Evolutionary conservation across 2,888 invertebrate genomes (phyloP).

Genomic region (Drosophila acutilabella): DNA sequence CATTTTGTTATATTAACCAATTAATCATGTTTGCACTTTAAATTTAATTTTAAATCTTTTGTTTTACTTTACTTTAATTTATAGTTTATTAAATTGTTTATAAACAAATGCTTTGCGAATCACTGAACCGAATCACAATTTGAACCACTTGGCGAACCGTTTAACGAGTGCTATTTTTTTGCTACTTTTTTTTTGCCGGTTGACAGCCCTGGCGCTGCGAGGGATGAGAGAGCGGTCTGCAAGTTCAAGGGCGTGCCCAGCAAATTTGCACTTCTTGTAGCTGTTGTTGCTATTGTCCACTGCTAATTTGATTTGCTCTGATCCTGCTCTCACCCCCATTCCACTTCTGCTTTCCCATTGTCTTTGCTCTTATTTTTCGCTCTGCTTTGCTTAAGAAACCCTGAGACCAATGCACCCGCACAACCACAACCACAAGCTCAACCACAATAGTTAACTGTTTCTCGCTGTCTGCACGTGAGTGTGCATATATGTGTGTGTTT

Average conservation of each 20-base stretch:
- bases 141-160: slow-evolving; percentile 5
- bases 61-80: too few species aligned
- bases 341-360: background rate
- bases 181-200: slow-evolving; percentile 19
- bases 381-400: slow-evolving; percentile 47
- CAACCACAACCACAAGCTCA: slow-evolving; percentile 30
- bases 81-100: background rate
- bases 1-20: background rate
- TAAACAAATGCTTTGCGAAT: background rate
- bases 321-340: background rate
- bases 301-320: slow-evolving; percentile 57
- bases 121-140: background rate
- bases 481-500: slow-evolving; percentile 13
- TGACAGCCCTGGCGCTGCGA: slow-evolving; percentile 8
- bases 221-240: slow-evolving; percentile 27
- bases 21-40: too few species aligned
- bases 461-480: slow-evolving; percentile 21
- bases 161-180: background rate
- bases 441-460: slow-evolving; percentile 56
- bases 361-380: slow-evolving; percentile 6
- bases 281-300: slow-evolving; percentile 26
- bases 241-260: slow-evolving; percentile 78
- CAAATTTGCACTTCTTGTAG: slow-evolving; percentile 36
- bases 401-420: slow-evolving; percentile 52
- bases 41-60: too few species aligned